A percentile compares a stretch with the other conserved stretches of the same genome.
Evolutionary conservation across 2,797 vertebrate genomes (phyloP).

Genomic region (Eleutherodactylus coqui): DNA sequence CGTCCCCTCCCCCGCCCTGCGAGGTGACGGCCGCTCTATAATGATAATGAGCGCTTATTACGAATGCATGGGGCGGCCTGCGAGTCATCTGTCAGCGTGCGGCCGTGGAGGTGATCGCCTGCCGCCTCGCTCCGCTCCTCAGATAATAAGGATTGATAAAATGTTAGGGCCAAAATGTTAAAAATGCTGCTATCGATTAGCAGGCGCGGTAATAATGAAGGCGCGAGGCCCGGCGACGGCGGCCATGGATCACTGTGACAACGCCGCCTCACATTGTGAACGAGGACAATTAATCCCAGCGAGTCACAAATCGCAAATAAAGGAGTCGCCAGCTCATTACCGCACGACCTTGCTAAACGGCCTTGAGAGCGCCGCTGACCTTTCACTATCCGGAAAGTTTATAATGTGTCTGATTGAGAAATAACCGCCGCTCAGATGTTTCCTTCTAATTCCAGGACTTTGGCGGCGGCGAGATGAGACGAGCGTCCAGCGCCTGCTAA

Average conservation of each 20-base stretch:
- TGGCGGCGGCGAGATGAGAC: neutral
- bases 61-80: conserved; percentile 84
- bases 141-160: conserved; percentile 90
- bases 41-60: conserved; percentile 90
- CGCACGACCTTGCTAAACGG: conserved; percentile 85
- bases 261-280: conserved; percentile 78
- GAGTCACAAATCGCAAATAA: conserved; percentile 85
- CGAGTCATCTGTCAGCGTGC: conserved; percentile 74
- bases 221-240: conserved; percentile 77
- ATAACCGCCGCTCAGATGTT: conserved; percentile 65
- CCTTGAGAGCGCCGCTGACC: conserved; percentile 84
- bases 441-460: conserved; percentile 41
- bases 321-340: conserved; percentile 84
- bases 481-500: conserved; percentile 16
- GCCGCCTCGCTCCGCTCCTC: conserved; percentile 79
- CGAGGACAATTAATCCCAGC: conserved; percentile 87
- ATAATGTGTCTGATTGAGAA: conserved; percentile 77
- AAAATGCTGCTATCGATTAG: conserved; percentile 85
- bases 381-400: conserved; percentile 82
- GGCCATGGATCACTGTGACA: conserved; percentile 85
- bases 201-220: conserved; percentile 83
- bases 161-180: conserved; percentile 80
- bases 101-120: conserved; percentile 76
- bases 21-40: conserved; percentile 70
- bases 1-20: conserved; percentile 61